phyloP scores from a whole-genome alignment of 53 echinoderm and acorn worm species.

The Antedon mediterranea region DNA sequence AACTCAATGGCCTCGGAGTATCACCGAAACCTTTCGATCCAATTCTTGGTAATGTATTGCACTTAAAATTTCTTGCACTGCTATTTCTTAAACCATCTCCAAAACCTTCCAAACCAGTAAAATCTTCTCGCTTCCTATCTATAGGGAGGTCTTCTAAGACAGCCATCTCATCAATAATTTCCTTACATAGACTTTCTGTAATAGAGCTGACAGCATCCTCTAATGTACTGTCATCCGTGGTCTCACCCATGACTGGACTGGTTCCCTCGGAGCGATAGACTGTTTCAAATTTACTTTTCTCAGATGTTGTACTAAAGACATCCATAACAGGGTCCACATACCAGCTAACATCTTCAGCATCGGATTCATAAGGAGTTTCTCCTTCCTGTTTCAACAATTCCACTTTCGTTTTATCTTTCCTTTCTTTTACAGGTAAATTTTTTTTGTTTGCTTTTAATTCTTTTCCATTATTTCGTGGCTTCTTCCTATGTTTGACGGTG shows the following conservation, averaged over 20 bases:
- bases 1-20: neutral
- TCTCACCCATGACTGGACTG: slow-evolving; percentile 10
- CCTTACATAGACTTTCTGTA: slow-evolving; percentile 81
- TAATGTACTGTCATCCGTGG: slow-evolving; percentile 29
- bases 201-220: slow-evolving; percentile 90
- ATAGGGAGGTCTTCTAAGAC: neutral
- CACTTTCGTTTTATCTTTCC: neutral
- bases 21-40: neutral
- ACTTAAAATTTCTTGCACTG: neutral
- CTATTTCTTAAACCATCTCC: neutral
- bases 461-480: slow-evolving; percentile 8
- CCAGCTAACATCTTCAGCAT: slow-evolving; percentile 35
- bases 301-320: slow-evolving; percentile 14
- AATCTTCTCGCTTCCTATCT: neutral
- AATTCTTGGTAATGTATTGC: slow-evolving; percentile 5
- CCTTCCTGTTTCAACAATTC: slow-evolving; percentile 7
- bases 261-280: slow-evolving; percentile 15
- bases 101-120: neutral
- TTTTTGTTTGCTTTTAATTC: slow-evolving; percentile 7
- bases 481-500: slow-evolving; percentile 11
- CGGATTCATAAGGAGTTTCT: slow-evolving; percentile 14
- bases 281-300: slow-evolving; percentile 34
- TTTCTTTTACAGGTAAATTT: slow-evolving; percentile 9
- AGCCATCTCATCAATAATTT: slow-evolving; percentile 66
- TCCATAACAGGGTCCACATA: slow-evolving; percentile 31